These are phyloP conservation scores for Erebia palarica DNA, from an alignment of 2,888 invertebrate genomes.

Conservation along the genomic window DNA sequence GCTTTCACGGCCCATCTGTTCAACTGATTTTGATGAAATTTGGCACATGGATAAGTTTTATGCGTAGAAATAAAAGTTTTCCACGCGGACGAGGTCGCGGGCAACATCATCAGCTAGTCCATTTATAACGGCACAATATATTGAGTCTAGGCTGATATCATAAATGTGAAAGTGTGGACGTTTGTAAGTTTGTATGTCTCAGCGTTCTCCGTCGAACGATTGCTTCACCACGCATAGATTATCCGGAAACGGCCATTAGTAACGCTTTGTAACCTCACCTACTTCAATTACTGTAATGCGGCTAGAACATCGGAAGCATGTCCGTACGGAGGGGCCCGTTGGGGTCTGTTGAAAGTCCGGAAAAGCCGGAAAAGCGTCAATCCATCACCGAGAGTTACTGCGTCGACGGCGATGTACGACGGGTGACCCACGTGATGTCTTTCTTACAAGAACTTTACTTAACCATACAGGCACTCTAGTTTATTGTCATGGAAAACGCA, in stretches of 20 bases:
- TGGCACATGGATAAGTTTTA: too few species aligned
- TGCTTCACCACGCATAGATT: constrained; percentile 7
- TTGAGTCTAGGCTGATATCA: too few species aligned
- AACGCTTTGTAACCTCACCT: constrained; percentile 21
- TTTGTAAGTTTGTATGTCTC: too few species aligned
- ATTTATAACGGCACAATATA: too few species aligned
- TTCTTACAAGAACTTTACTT: constrained; percentile 25
- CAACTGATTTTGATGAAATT: too few species aligned
- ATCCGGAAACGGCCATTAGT: constrained; percentile 10
- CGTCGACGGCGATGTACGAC: constrained; percentile 22
- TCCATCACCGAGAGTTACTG: constrained; percentile 36
- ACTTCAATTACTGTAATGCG: constrained; percentile 27
- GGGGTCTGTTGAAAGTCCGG: constrained; percentile 37
- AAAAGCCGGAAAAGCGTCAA: constrained; percentile 37
- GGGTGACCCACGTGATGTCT: constrained; percentile 40
- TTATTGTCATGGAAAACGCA: constrained; percentile 16
- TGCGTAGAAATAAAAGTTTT: too few species aligned
- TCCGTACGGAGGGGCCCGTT: constrained; percentile 24
- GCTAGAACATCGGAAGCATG: constrained; percentile 26
- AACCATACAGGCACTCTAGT: constrained; percentile 17
- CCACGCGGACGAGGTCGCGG: too few species aligned
- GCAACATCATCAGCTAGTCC: too few species aligned
- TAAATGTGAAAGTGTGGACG: too few species aligned
- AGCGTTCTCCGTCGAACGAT: neutral
- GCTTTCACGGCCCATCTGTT: too few species aligned